Evolutionary conservation across 2,888 invertebrate genomes (phyloP), one percentile per base, ranked within the genome.

Genomic region (Caenorhabditis virilis): DNA sequence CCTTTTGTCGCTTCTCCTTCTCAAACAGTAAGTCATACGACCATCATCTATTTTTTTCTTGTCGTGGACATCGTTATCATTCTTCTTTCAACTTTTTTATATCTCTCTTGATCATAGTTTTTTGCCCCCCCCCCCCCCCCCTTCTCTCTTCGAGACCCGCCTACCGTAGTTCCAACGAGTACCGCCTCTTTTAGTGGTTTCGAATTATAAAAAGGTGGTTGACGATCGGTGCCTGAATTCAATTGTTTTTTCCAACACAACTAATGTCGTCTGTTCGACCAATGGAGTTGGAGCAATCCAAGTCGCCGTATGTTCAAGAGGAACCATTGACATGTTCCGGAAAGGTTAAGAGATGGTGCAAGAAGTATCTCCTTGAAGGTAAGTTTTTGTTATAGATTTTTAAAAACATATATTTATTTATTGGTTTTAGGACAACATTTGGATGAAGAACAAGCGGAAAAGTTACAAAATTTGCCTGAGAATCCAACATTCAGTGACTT

Each of bases 371-470:
- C 16, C 48, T 72, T 5, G 72, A 72, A 66, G n/a, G n/a, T n/a
- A n/a, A n/a, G n/a, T n/a, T n/a, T n/a, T n/a, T n/a, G n/a, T n/a
- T n/a, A n/a, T n/a, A n/a, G n/a, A n/a, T n/a, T n/a, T n/a, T n/a
- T n/a, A n/a, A n/a, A n/a, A n/a, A n/a, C n/a, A n/a, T n/a, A n/a
- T n/a, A n/a, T n/a, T n/a, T n/a, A n/a, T n/a, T n/a, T n/a, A n/a
- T n/a, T n/a, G n/a, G n/a, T n/a, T n/a, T n/a, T n/a, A n/a, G 72
- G 77, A 22, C 78, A 78, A 51, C 70, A 73, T 50, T 53, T 78
- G 30, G 73, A 74, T 27, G 61, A 63, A n/a, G 64, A 53, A 9
- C 75, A 70, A 7, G 69, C 60, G 7, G 64, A 74, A 4, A 64
- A 67, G 38, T 27, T 73, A 50, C 51, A 57, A n/a, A 50, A 53